Base-by-base conservation (phyloP, 2,888 invertebrate genomes). In the Tachystola acroxantha region DNA sequence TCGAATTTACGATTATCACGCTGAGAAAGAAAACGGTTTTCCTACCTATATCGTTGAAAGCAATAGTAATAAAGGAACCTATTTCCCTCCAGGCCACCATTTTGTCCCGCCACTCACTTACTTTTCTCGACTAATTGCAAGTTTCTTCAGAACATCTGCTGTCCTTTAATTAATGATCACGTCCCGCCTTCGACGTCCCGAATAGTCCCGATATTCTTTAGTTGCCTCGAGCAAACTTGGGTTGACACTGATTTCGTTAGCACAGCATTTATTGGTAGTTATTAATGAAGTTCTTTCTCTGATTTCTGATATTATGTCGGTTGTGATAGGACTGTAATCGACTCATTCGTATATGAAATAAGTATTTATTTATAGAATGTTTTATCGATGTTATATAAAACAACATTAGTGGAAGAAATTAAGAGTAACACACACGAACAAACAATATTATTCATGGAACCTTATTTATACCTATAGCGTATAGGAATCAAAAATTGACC, bases 101-200 rank as follows among this genome's bases (percentile, higher is more conserved):
- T 64, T 53, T 46, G 40, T 14, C 38, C 45, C 46, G 47, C 48
- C 52, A 46, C 54, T 59, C 57, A 59, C 54, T 64, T 48, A 48
- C 48, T 36, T 43, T 51, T 48, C 41, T 31, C 46, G 42, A 49
- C 56, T 75, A 77, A 79, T 77, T 78, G 72, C 69, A 63, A 73
- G 62, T 71, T 69, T 64, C 68, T 65, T 50, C 58, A 40, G 66
- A 71, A 64, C 77, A 79, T 71, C 78, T 77, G 80, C 68, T 70
- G 64, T 68, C 65, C 58, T 66, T 70, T 78, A 79, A 79, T 80
- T 78, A 80, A 80, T 79, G 67, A 63, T 50, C 56, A 57, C 55
- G 64, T 63, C 53, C 56, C 57, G 57, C 61, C 55, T 56, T 29
- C 45, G 39, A 53, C 39, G 35, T 39, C 25, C 34, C 25, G 32